Evolutionary conservation across 2,797 vertebrate genomes (phyloP).

Genomic region (Sitta carolinensis): DNA sequence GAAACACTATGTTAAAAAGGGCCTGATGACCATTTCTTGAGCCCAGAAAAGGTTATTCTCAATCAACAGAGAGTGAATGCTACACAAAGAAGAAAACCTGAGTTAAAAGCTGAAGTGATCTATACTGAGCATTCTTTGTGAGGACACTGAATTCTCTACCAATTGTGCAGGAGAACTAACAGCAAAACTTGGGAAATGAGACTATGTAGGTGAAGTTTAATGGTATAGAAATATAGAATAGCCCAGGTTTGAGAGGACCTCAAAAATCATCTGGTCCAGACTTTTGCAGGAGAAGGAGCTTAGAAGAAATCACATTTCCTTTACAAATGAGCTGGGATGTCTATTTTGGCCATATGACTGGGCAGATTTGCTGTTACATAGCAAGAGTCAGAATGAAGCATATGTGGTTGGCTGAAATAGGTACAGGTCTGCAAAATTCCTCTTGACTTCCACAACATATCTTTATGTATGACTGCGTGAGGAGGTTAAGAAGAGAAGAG

Average conservation of each 20-base stretch:
- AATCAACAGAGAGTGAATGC: not conserved
- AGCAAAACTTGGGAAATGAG: not conserved
- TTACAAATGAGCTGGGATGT: not conserved
- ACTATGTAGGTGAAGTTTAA: not conserved
- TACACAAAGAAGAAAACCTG: not conserved
- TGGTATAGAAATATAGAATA: not conserved
- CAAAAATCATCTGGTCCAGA: not conserved
- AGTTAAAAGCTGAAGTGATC: not conserved
- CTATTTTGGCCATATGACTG: not conserved
- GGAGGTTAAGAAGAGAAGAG: not conserved
- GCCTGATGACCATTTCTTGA: not conserved
- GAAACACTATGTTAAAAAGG: not conserved
- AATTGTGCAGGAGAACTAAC: not conserved
- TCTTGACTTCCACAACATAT: not conserved
- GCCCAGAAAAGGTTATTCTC: not conserved
- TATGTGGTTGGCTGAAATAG: not conserved
- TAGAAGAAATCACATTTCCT: not conserved
- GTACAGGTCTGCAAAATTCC: not conserved
- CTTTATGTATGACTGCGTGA: not conserved
- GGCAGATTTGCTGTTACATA: not conserved
- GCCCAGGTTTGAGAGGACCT: not conserved
- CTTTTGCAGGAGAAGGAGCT: not conserved
- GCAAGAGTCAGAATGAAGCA: not conserved
- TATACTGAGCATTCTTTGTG: rapidly evolving
- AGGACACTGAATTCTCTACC: not conserved